Base-by-base conservation (phyloP, 2,888 invertebrate species). In the Aphodius granarius region DNA sequence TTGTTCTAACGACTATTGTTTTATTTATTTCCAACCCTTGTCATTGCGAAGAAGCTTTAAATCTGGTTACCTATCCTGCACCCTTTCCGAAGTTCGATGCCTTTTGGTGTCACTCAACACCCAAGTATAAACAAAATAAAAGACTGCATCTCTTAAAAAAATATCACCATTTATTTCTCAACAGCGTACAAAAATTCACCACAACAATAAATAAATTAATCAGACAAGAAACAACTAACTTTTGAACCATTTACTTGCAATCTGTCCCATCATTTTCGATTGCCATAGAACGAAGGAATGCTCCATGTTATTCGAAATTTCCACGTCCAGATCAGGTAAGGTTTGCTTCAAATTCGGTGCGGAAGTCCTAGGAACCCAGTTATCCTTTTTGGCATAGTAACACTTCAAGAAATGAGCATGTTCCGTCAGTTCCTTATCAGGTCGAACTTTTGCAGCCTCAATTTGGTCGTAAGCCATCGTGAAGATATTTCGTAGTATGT, bases 251-350 rank as follows among this genome's bases (percentile, higher is more conserved):
- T 81, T 79, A 4, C 81, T 82, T n/a, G 86, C 83, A 74, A 82
- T 79, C 74, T 79, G 76, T n/a, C 83, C 94, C 83, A 94, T 89
- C 79, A 87, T 86, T 71, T 87, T 85, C 2, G 93, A 91, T 63
- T 90, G 87, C 68, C 90, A 89, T 63, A 97, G 84, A 3, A 97
- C 95, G 90, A 96, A 97, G 2, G 95, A 92, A 87, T 97, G 97
- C 63, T 90, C 89, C 81, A 90, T 90, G 19, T 70, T 89, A 86
- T 16, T 43, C 83, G 92, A 93, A 19, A 93, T 83, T 77, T 89
- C 85, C 3, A 91, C 91, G 78, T 93, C 89, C 3, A 91, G 87
- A 73, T 89, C 86, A 0, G 93, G 93, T 84, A 92, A 89, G 73
- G 87, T 87, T 16, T 85, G 81, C 78, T 89, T 90, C 75, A 97